Conservation (phyloP, 2,113 vertebrate species). For the Camarhynchus parvulus region DNA sequence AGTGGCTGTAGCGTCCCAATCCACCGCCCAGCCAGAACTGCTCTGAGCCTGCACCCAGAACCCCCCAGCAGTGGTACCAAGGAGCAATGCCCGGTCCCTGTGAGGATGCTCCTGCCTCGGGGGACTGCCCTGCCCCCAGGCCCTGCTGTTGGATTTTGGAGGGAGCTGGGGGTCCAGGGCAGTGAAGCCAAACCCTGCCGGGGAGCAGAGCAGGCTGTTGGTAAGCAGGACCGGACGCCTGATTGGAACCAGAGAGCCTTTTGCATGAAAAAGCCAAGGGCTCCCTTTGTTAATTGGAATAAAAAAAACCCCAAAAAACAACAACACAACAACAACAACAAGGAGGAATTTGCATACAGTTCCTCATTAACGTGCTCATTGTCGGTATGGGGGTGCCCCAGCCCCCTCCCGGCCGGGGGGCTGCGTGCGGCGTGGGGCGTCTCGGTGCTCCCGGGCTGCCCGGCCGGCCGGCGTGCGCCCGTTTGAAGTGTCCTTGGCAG, state of each 20-base stretch:
- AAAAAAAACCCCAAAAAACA: not conserved
- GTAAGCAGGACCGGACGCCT: slow-evolving; percentile 9
- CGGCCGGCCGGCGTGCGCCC: slow-evolving; percentile 23
- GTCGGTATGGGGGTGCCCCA: slow-evolving; percentile 26
- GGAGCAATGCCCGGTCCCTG: not conserved
- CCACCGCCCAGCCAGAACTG: rapidly evolving
- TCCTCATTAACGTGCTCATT: slow-evolving; percentile 58
- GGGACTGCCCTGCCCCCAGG: not conserved
- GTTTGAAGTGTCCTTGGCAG: slow-evolving; percentile 77
- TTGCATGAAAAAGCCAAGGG: slow-evolving; percentile 64
- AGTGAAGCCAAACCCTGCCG: not conserved
- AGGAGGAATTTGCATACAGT: slow-evolving; percentile 51
- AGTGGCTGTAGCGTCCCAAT: not conserved
- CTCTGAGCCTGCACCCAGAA: not conserved
- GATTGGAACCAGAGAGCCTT: slow-evolving; percentile 62
- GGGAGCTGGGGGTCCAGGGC: not conserved
- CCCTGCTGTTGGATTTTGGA: not conserved
- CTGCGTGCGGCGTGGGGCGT: not conserved
- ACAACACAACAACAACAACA: not conserved
- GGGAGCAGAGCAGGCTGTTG: not conserved
- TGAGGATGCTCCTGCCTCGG: rapidly evolving
- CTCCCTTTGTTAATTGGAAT: slow-evolving; percentile 69
- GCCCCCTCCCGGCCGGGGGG: not conserved
- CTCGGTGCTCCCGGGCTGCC: not conserved
- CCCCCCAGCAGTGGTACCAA: not conserved